A percentile compares a stretch with the other conserved stretches of the same genome.
phyloP scores from a whole-genome alignment of 2,797 vertebrate genomes.

The Sebastes hubbsi region DNA sequence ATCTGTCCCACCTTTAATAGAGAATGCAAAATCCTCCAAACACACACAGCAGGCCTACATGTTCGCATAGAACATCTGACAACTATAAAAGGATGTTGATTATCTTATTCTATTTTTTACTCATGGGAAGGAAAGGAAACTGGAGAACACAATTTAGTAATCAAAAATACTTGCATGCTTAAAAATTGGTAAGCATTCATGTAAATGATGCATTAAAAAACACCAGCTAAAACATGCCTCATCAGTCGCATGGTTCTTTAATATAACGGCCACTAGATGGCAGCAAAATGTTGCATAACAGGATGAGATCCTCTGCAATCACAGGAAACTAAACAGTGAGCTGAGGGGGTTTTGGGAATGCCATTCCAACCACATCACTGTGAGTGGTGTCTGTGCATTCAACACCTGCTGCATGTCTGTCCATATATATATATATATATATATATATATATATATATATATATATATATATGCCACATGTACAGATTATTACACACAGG shows the following conservation, averaged over 20 bases:
- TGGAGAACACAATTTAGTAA: not conserved
- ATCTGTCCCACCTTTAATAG: no score
- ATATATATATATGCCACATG: no score
- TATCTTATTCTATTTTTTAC: not conserved
- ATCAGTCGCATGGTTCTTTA: not conserved
- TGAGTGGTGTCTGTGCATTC: not conserved
- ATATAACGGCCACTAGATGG: slow-evolving; percentile 42
- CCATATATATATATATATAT: no score
- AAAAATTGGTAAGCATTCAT: not conserved
- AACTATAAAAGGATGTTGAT: not conserved
- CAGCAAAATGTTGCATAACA: slow-evolving; percentile 6
- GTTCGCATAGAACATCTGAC: not conserved
- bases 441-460: no score
- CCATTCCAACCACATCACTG: not conserved
- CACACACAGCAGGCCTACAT: no score
- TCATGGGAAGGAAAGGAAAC: not conserved
- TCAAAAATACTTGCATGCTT: not conserved
- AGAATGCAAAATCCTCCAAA: no score
- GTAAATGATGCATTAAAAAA: not conserved
- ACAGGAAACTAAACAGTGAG: not conserved
- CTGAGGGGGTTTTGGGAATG: not conserved
- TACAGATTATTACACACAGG: not conserved
- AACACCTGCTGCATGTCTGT: not conserved
- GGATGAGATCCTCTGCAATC: not conserved
- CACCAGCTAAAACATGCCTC: not conserved